Percentiles rank a stretch among this genome's conserved stretches.
Evolutionary conservation across 2,113 vertebrate species (phyloP).

Genomic region (Corvus cornix): DNA sequence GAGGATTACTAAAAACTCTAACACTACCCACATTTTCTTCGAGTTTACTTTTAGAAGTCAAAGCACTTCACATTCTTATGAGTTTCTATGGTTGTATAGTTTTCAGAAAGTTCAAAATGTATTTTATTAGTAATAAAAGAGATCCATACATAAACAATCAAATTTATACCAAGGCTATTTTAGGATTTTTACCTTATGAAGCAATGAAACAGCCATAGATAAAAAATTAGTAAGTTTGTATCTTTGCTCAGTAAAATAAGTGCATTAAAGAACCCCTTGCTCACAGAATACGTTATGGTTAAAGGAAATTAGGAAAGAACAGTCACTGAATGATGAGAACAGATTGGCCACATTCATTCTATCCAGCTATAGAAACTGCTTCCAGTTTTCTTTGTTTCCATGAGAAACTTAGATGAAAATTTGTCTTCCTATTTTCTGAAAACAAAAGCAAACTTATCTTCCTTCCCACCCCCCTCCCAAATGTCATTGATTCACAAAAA

Average conservation of each 20-base stretch:
- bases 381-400: background rate
- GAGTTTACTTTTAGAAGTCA: background rate
- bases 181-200: background rate
- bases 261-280: background rate
- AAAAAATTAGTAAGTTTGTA: background rate
- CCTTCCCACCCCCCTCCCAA: accelerated
- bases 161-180: background rate
- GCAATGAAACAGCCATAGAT: background rate
- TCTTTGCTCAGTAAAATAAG: background rate
- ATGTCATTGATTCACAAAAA: background rate
- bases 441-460: background rate
- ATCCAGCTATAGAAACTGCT: background rate
- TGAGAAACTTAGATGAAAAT: background rate
- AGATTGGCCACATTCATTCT: background rate
- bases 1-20: background rate
- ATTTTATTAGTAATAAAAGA: background rate
- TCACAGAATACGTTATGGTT: background rate
- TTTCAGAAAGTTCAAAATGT: background rate
- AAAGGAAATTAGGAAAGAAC: background rate
- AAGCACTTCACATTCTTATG: background rate
- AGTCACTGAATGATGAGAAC: background rate
- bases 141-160: background rate
- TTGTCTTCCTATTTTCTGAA: background rate
- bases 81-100: background rate
- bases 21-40: background rate